phyloP scores from a whole-genome alignment of 2,888 invertebrate genomes.

The Archaeoteleia sp. region DNA sequence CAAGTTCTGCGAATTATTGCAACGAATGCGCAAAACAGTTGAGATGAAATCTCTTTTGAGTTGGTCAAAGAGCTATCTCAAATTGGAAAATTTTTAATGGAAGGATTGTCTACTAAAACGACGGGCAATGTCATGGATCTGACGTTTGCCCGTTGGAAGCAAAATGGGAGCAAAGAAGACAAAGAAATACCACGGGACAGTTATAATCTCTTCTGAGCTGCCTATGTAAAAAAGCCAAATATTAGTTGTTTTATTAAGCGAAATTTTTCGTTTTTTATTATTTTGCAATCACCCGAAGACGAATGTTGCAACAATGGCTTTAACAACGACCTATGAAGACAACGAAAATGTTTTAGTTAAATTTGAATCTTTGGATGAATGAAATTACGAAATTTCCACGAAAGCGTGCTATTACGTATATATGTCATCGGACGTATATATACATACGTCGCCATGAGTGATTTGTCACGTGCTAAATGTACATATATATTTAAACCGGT shows the following conservation, averaged over 20 bases:
- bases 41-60: no score
- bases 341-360: constrained; percentile 14
- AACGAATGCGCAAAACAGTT: no score
- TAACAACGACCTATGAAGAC: constrained; percentile 3
- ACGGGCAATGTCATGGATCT: no score
- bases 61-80: no score
- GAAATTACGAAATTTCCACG: constrained; percentile 10
- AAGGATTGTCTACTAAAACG: no score
- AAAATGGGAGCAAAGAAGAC: constrained; percentile 49
- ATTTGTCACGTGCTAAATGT: constrained; percentile 50
- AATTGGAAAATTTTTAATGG: no score
- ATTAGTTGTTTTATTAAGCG: constrained; percentile 49
- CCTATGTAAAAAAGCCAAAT: constrained; percentile 52
- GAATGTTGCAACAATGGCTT: constrained; percentile 6
- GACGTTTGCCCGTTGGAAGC: constrained; percentile 18
- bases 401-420: constrained; percentile 16
- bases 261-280: constrained; percentile 29
- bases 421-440: constrained; percentile 36
- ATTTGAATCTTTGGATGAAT: constrained; percentile 13
- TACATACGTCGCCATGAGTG: constrained; percentile 62
- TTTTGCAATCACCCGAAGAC: constrained; percentile 5
- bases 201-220: constrained; percentile 22
- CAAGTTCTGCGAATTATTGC: no score
- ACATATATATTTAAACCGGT: no score
- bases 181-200: constrained; percentile 49